A percentile compares a stretch with the other conserved stretches of the same genome.
Evolutionary conservation across 2,888 invertebrate species (phyloP).

Genomic region (Drosophila borborema): DNA sequence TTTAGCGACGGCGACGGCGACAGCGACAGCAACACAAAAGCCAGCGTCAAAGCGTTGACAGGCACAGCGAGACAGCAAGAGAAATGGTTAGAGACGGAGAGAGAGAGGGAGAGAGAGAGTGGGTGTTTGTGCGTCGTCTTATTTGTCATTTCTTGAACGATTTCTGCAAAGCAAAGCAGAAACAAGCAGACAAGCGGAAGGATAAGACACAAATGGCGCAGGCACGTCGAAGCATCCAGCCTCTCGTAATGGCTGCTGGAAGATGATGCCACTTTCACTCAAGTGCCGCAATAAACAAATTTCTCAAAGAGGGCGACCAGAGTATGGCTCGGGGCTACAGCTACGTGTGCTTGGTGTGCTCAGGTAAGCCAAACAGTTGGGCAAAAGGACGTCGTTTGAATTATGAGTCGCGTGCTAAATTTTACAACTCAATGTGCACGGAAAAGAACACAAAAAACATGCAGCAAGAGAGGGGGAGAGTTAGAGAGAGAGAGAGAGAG

Average conservation of each 20-base stretch:
- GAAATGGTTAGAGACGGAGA: neutral
- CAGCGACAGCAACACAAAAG: conserved; percentile 36
- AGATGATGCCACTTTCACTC: conserved; percentile 80
- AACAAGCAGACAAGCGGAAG: conserved; percentile 40
- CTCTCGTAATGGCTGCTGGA: conserved; percentile 61
- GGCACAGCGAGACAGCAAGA: conserved; percentile 16
- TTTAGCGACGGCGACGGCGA: conserved; percentile 63
- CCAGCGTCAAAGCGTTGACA: conserved; percentile 72
- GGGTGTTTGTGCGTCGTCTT: conserved; percentile 39
- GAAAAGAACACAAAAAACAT: neutral
- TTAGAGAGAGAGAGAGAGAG: neutral
- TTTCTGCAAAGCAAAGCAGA: conserved; percentile 78
- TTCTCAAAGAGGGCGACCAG: conserved; percentile 56
- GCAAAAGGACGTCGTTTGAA: conserved; percentile 40
- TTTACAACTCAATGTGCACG: conserved; percentile 54
- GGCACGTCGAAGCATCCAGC: conserved; percentile 63
- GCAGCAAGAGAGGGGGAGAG: neutral
- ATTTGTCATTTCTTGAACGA: conserved; percentile 79
- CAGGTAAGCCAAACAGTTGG: conserved; percentile 36
- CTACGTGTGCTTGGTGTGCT: conserved; percentile 7
- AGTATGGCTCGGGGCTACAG: conserved; percentile 43
- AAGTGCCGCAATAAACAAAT: conserved; percentile 81
- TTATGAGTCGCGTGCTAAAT: conserved; percentile 65
- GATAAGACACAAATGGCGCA: conserved; percentile 46
- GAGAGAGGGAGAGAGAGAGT: neutral